Evolutionary conservation across 1,140 invertebrate genomes (phyloP).

Genomic region (Scaptodrosophila lebanonensis): DNA sequence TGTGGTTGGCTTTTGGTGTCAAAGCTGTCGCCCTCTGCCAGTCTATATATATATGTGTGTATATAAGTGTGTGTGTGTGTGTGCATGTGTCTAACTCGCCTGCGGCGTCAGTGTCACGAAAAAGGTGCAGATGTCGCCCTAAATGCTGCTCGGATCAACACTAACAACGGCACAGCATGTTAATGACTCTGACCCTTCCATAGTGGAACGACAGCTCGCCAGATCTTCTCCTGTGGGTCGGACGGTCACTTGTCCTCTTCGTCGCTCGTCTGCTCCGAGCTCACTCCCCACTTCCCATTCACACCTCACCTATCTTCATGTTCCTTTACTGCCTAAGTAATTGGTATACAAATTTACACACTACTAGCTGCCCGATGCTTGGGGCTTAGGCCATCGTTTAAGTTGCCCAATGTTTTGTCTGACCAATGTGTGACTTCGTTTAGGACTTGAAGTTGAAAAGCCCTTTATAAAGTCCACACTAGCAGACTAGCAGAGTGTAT

Average conservation of each 20-base stretch:
- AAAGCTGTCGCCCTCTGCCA: constrained; percentile 43
- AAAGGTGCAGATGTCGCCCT: constrained; percentile 69
- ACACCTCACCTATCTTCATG: no score
- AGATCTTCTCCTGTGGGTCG: no score
- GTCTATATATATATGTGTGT: constrained; percentile 1
- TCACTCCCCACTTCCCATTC: no score
- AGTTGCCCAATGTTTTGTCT: no score
- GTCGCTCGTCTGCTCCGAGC: no score
- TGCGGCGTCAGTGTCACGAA: constrained; percentile 26
- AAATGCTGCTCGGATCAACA: constrained; percentile 43
- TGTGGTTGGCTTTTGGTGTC: constrained; percentile 66
- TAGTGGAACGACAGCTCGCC: constrained; percentile 3
- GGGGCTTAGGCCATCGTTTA: no score
- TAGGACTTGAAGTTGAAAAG: no score
- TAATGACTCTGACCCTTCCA: constrained; percentile 67
- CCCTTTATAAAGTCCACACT: no score
- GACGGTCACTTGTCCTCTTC: no score
- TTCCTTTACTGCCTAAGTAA: constrained; percentile 57
- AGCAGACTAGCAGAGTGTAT: background rate
- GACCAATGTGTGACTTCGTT: no score
- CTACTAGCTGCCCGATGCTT: background rate
- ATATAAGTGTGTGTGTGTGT: no score
- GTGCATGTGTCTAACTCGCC: background rate
- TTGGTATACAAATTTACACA: constrained; percentile 67
- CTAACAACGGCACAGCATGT: constrained; percentile 67